These are phyloP conservation scores for Pogonocherus hispidulus DNA, from an alignment of 2,888 invertebrate genomes.

Conservation along the genomic window DNA sequence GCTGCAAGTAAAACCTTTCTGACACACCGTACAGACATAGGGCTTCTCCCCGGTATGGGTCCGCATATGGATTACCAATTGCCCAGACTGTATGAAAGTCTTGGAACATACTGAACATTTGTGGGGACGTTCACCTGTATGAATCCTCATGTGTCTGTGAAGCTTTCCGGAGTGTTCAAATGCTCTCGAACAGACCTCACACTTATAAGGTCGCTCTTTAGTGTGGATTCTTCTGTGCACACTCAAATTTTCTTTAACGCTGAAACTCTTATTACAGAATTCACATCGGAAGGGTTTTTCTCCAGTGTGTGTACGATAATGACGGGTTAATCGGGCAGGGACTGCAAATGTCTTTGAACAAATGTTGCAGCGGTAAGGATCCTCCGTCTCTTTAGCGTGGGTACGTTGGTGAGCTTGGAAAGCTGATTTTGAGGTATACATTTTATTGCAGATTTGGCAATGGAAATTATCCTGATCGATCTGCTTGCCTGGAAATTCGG, in stretches of 20 bases:
- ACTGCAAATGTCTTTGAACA: constrained; percentile 93
- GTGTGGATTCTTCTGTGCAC: constrained; percentile 92
- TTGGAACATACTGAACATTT: constrained; percentile 90
- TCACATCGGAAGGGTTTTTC: constrained; percentile 91
- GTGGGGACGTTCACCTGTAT: constrained; percentile 91
- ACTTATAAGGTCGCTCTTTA: constrained; percentile 91
- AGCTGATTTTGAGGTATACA: constrained; percentile 64
- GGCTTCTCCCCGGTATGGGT: constrained; percentile 91
- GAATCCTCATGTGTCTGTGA: constrained; percentile 91
- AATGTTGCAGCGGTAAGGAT: constrained; percentile 88
- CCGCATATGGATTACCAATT: constrained; percentile 90
- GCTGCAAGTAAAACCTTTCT: constrained; percentile 92
- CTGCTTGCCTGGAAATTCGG: constrained; percentile 54
- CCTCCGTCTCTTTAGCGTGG: constrained; percentile 67
- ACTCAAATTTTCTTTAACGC: constrained; percentile 92
- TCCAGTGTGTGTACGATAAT: constrained; percentile 91
- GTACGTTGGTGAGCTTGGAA: constrained; percentile 63
- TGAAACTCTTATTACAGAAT: constrained; percentile 92
- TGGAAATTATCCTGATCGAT: constrained; percentile 52
- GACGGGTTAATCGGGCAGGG: constrained; percentile 86
- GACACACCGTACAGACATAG: constrained; percentile 84
- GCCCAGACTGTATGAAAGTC: constrained; percentile 92
- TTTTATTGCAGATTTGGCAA: constrained; percentile 68
- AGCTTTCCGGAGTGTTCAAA: constrained; percentile 93
- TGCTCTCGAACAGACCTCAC: constrained; percentile 88